Evolutionary conservation across 2,113 vertebrate genomes (phyloP), one percentile per base, ranked within the genome.

Genomic region (Tonatia bakeri): DNA sequence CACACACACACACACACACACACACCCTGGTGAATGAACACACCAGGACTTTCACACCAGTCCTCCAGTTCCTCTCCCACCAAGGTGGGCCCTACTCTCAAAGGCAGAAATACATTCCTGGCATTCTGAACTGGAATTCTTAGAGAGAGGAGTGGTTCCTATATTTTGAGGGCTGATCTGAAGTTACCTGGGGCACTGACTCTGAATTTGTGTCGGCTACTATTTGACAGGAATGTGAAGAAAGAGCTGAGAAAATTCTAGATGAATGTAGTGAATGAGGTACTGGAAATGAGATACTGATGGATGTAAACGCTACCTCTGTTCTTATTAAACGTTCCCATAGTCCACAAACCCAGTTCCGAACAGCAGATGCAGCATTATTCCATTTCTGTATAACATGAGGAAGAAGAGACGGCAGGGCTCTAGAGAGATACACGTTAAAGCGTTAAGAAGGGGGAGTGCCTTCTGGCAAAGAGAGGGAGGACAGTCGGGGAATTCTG

Each of bases 331-430:
- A 86, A 76, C 1, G 2, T 40, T 73, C 40, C 70, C 61, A 54
- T 43, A 65, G 45, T 90, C 64, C 67, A 61, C 79, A 83, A 73
- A 90, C 40, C 38, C 87, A 83, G 38, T 67, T 59, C 86, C 61
- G 45, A 94, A 52, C 4, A 87, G 61, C 36, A 87, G 45, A 15
- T 17, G 50, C 17, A 69, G 31, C 61, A 40, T 40, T 45, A 59
- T 10, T 13, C 38, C 36, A 52, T 61, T 45, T 89, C 52, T 69
- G 17, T 19, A 31, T 22, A 61, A 64, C 24, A 75, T 0, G 12
- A 65, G 38, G 28, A 36, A 45, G 28, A 77, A 26, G 75, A 75
- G 3, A 64, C 31, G 65, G 43, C 3, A 11, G 54, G n/a, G 9
- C 14, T 12, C 76, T 59, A 77, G 73, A 64, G 56, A 93, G 75